Evolutionary conservation across 2,113 vertebrate genomes (phyloP).

Genomic region (Corvus cornix): DNA sequence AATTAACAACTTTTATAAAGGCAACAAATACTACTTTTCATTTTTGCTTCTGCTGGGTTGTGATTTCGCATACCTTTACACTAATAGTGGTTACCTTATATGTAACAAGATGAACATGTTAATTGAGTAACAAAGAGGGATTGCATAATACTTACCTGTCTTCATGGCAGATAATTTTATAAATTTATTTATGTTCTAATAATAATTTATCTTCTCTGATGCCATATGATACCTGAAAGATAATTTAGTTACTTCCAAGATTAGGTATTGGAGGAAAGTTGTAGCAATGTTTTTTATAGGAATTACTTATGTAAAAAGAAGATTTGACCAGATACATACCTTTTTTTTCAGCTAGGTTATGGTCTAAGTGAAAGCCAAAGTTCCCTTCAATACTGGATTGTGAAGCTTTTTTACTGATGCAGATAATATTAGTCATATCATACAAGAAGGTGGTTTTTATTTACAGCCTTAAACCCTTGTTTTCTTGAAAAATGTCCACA

Average conservation of each 20-base stretch:
- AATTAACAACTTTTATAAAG: conserved; percentile 21
- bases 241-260: neutral
- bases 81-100: neutral
- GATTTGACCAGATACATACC: neutral
- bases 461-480: neutral
- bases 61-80: neutral
- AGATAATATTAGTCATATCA: neutral
- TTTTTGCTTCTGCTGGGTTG: neutral
- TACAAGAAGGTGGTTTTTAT: neutral
- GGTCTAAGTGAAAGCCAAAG: neutral
- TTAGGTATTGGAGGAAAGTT: neutral
- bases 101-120: neutral
- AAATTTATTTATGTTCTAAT: neutral
- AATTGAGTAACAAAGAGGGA: neutral
- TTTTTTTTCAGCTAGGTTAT: neutral
- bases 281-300: neutral
- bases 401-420: neutral
- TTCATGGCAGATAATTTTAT: neutral
- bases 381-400: neutral
- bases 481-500: neutral
- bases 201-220: neutral
- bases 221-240: neutral
- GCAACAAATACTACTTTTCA: neutral
- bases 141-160: neutral
- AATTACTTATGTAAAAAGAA: neutral